Evolutionary conservation across 2,888 invertebrate species (phyloP), one percentile per base, ranked within the genome.

Genomic region (Metalampra italica): DNA sequence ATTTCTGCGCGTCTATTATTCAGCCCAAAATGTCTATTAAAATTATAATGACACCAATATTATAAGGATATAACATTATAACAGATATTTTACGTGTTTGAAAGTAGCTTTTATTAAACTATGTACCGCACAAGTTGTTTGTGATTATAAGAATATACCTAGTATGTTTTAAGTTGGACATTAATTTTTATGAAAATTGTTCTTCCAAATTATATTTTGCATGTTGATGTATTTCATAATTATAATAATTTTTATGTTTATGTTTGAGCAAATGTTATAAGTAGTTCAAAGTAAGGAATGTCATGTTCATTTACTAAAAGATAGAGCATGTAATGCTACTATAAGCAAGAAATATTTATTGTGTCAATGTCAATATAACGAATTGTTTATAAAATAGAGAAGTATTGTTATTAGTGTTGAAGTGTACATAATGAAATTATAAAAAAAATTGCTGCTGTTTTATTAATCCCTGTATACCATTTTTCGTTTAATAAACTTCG

Each of bases 371-470:
- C 37, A 32, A 32, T 3, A 37, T 12, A 37, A 12, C 13, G 13
- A 37, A 37, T 3, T 37, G 11, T 37, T 37, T 37, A 37, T 37
- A 37, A 3, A 32, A 32, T 36, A 3, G 36, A 36, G 1, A 36
- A 36, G n/a, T 39, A 59, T 60, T 65, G 62, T 65, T 67, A 61
- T 55, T 59, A 61, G 68, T 76, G 79, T 83, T 84, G 74, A 80
- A 77, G 82, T 82, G 81, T 84, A 83, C 64, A 84, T 79, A 82
- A 78, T 75, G 44, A 71, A 77, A 49, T 37, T 44, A 41, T 32
- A 38, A 46, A 37, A 32, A 46, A 49, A 22, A 40, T 41, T 29
- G 9, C 9, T 1, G 7, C 15, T 44, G 34, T 48, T 46, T 46
- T 13, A 39, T 42, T 47, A 39, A 39, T 52, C 46, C 52, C 49